Conservation (phyloP, 2,888 invertebrate genomes). For the Agelastica alni region DNA sequence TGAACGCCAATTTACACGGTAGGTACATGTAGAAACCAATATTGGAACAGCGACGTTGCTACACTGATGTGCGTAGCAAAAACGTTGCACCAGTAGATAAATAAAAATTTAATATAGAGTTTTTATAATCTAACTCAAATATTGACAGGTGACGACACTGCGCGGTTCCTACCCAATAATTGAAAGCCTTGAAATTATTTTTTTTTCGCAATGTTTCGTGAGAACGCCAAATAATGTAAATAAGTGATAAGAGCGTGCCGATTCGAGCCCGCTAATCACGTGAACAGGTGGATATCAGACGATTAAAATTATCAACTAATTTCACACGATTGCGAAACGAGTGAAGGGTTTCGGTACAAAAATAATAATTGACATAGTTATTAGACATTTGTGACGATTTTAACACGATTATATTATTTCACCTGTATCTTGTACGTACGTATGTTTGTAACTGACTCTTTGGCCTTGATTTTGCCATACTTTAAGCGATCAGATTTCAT, state of each 20-base stretch:
- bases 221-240: not conserved
- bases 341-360: no score
- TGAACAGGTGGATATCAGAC: not conserved
- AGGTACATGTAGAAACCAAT: no score
- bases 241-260: not conserved
- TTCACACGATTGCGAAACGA: not conserved
- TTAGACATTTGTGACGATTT: no score
- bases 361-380: no score
- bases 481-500: no score
- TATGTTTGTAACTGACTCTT: no score
- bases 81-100: not conserved
- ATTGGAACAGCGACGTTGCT: no score
- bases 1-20: no score
- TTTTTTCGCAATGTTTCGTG: slow-evolving; percentile 4
- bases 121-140: not conserved
- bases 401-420: no score
- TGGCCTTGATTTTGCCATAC: no score
- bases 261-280: not conserved
- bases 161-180: not conserved
- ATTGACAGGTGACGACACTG: not conserved
- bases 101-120: not conserved
- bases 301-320: not conserved
- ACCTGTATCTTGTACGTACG: no score
- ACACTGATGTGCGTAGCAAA: no score
- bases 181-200: not conserved